Conservation (phyloP, 2,888 invertebrate species). For the Allygus modestus region DNA sequence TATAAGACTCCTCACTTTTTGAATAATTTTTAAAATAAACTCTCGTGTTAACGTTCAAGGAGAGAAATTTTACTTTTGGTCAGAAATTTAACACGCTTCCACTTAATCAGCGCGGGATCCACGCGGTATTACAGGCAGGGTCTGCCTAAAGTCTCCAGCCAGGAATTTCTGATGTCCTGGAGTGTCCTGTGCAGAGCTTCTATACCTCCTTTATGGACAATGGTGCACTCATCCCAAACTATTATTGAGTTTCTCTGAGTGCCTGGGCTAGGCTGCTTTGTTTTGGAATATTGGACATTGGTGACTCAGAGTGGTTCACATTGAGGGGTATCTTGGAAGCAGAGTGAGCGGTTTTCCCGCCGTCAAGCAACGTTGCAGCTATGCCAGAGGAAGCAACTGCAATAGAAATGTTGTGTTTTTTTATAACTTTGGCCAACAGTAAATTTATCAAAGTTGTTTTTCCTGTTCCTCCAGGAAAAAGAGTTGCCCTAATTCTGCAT, state of each 20-base stretch:
- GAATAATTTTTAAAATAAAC: slow-evolving; percentile 8
- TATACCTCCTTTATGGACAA: not conserved
- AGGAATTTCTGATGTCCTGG: slow-evolving; percentile 17
- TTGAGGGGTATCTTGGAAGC: slow-evolving; percentile 45
- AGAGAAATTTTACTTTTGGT: not conserved
- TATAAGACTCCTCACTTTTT: slow-evolving; percentile 12
- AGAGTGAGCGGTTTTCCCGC: slow-evolving; percentile 33
- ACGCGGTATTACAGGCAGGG: slow-evolving; percentile 18
- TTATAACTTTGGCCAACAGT: slow-evolving; percentile 34
- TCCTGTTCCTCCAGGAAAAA: slow-evolving; percentile 56
- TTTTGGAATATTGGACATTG: slow-evolving; percentile 35
- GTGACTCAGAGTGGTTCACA: not conserved
- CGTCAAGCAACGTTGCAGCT: slow-evolving; percentile 34
- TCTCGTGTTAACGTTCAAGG: not conserved
- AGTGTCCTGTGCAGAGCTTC: slow-evolving; percentile 24
- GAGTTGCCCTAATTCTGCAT: not conserved
- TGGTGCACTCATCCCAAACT: slow-evolving; percentile 30
- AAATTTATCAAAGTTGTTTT: slow-evolving; percentile 46
- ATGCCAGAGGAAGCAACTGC: slow-evolving; percentile 43
- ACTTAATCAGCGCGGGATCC: slow-evolving; percentile 37
- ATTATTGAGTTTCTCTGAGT: not conserved
- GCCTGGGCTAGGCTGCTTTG: slow-evolving; percentile 16
- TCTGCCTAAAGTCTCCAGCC: slow-evolving; percentile 39
- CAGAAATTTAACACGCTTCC: slow-evolving; percentile 33
- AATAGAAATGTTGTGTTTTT: slow-evolving; percentile 15